These are phyloP conservation scores for Melinopterus prodromus DNA, from an alignment of 2,888 invertebrate species.

Conservation along the genomic window DNA sequence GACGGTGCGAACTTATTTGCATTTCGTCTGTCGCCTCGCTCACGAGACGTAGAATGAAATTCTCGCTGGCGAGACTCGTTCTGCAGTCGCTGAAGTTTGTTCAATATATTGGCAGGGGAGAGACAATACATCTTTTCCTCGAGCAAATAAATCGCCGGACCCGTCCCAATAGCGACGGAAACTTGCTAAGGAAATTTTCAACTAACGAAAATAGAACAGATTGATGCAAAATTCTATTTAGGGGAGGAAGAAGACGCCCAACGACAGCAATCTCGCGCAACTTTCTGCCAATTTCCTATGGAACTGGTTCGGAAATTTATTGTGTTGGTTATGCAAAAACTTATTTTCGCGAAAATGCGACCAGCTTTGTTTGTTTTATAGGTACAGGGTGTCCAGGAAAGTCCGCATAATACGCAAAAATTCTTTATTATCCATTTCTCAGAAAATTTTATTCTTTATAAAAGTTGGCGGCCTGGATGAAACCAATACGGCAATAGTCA, in stretches of 20 bases:
- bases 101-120: not conserved
- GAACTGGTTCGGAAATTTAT: not conserved
- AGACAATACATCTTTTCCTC: not conserved
- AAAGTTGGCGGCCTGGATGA: too few relatives aligned
- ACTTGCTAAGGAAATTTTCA: conserved; percentile 4
- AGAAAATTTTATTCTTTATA: too few relatives aligned
- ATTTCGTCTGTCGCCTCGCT: not conserved
- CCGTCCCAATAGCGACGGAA: not conserved
- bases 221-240: not conserved
- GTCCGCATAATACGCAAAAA: too few relatives aligned
- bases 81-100: not conserved
- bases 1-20: not conserved
- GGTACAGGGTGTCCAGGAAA: too few relatives aligned
- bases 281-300: not conserved
- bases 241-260: not conserved
- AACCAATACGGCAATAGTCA: too few relatives aligned
- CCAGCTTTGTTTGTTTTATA: too few relatives aligned
- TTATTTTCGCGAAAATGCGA: not conserved
- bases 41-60: not conserved
- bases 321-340: not conserved
- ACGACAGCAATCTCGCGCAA: not conserved
- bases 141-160: not conserved
- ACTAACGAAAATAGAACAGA: not conserved
- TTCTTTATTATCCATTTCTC: too few relatives aligned
- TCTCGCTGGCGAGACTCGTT: not conserved